Conservation (phyloP, 1,140 invertebrate genomes). For the Heliconius hermathena region DNA sequence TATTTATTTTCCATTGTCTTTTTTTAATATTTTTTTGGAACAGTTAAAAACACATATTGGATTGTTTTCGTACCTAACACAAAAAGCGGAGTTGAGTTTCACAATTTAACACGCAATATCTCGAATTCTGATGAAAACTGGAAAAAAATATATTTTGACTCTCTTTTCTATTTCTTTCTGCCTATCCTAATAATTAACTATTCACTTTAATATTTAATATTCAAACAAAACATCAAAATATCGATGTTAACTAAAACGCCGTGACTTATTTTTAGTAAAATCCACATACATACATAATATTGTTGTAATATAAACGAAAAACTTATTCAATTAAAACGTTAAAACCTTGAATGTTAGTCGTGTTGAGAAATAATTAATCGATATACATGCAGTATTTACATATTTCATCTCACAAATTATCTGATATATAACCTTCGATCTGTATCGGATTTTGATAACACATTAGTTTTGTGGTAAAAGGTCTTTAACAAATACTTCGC, state of each 20-base stretch:
- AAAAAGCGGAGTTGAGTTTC: no score
- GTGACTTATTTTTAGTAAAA: background rate
- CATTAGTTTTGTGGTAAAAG: background rate
- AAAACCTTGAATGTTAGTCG: constrained; percentile 39
- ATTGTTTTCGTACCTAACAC: background rate
- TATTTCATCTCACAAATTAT: constrained; percentile 20
- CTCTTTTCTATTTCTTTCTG: no score
- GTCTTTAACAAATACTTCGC: no score
- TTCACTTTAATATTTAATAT: no score
- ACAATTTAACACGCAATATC: no score
- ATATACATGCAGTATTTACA: background rate
- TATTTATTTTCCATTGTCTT: background rate
- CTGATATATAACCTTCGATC: constrained; percentile 40
- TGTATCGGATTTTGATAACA: constrained; percentile 24
- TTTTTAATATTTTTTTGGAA: background rate
- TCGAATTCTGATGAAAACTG: no score
- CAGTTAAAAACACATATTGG: background rate
- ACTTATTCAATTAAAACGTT: constrained; percentile 25
- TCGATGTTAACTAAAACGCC: no score
- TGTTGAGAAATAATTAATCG: constrained; percentile 30
- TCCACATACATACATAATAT: background rate
- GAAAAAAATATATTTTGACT: no score
- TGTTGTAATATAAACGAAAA: constrained; percentile 13
- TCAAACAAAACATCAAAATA: no score
- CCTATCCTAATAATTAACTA: no score